Evolutionary conservation across 1,140 invertebrate species (phyloP).

Genomic region (Apis dorsata): DNA sequence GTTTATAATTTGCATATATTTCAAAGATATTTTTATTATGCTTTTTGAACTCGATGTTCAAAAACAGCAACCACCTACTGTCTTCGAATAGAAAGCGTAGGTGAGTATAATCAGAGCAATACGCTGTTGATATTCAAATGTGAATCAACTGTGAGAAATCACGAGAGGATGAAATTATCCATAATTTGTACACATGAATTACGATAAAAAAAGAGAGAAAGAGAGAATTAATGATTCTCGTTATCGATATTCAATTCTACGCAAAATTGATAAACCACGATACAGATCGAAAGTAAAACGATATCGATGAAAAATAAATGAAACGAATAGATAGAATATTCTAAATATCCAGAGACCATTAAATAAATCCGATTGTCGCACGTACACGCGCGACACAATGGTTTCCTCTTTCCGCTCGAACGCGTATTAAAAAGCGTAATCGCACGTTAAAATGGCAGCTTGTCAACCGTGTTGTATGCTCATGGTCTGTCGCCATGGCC

Average conservation of each 20-base stretch:
- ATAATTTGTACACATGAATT: no score
- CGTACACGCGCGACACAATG: neutral
- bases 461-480: conserved; percentile 16
- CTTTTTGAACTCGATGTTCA: neutral
- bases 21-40: neutral
- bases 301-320: neutral
- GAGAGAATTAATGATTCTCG: no score
- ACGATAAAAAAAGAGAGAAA: no score
- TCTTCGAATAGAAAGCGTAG: neutral
- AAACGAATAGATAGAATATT: neutral
- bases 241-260: no score
- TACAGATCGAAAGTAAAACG: no score
- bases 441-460: conserved; percentile 36
- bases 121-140: neutral
- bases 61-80: neutral
- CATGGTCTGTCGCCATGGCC: conserved; percentile 12
- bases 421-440: neutral
- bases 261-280: no score
- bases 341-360: neutral
- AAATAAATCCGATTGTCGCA: neutral
- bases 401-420: neutral
- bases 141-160: neutral
- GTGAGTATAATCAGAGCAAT: neutral
- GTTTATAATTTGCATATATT: neutral
- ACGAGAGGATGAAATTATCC: neutral